phyloP scores from a whole-genome alignment of 1,140 invertebrate species.

The Goniozus legneri region DNA sequence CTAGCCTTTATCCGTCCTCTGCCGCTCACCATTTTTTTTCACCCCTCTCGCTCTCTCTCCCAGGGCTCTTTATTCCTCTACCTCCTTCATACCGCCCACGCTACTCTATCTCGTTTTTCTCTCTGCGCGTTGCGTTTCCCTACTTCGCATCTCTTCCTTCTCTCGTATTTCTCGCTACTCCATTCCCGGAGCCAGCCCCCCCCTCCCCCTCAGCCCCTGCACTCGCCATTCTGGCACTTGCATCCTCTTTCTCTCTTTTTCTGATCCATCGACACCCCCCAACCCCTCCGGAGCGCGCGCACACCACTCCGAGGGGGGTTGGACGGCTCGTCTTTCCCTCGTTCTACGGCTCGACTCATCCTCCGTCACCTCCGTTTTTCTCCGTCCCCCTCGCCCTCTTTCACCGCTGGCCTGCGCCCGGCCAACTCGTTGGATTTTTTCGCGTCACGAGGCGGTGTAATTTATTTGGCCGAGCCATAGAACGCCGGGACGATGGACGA shows the following conservation, averaged over 20 bases:
- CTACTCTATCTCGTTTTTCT: background rate
- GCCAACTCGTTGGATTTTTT: slow-evolving; percentile 52
- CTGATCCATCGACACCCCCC: background rate
- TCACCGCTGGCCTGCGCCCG: slow-evolving; percentile 33
- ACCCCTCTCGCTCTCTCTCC: background rate
- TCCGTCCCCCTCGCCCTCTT: slow-evolving; percentile 14
- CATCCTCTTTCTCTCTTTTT: slow-evolving; percentile 5
- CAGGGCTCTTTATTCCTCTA: background rate
- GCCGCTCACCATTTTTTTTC: slow-evolving; percentile 9
- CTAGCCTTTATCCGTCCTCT: slow-evolving; percentile 32
- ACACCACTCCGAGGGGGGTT: too few species aligned
- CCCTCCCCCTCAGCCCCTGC: background rate
- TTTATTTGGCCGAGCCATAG: slow-evolving; percentile 51
- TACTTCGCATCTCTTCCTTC: background rate
- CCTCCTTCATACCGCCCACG: background rate
- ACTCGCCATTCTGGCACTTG: background rate
- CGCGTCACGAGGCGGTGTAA: slow-evolving; percentile 53
- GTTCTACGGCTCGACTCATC: too few species aligned
- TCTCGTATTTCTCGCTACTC: slow-evolving; percentile 1
- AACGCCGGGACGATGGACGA: slow-evolving; percentile 12
- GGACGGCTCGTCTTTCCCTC: too few species aligned
- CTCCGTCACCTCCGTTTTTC: background rate
- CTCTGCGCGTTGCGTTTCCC: background rate
- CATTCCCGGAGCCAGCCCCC: too few species aligned
- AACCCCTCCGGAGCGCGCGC: too few species aligned